Conservation (phyloP, 2,888 invertebrate species). For the Alentia gelatinosa region DNA sequence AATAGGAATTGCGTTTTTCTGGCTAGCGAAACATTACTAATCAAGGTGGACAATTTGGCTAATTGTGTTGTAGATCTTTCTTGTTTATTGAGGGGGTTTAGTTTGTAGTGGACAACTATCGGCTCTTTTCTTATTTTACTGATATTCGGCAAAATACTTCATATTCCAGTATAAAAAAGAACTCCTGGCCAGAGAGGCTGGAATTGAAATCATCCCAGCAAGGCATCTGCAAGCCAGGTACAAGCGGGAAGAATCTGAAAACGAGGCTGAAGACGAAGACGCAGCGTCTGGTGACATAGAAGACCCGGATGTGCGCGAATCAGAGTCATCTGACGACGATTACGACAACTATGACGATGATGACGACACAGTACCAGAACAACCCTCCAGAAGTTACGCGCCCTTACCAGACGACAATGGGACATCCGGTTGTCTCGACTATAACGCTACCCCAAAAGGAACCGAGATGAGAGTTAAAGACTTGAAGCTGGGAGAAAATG, state of each 20-base stretch:
- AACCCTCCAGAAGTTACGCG: background rate
- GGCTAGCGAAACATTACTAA: background rate
- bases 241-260: constrained; percentile 53
- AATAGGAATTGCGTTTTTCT: background rate
- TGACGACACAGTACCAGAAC: background rate
- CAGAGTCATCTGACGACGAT: constrained; percentile 60
- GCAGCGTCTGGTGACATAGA: background rate
- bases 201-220: constrained; percentile 78
- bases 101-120: too few relatives aligned
- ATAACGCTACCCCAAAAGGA: constrained; percentile 68
- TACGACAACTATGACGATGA: constrained; percentile 56
- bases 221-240: constrained; percentile 62
- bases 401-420: background rate
- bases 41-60: too few relatives aligned
- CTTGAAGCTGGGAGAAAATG: constrained; percentile 87
- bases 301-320: constrained; percentile 42
- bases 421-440: background rate
- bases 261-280: constrained; percentile 23
- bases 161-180: constrained; percentile 70
- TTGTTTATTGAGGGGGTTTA: too few relatives aligned
- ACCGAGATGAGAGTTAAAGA: constrained; percentile 82
- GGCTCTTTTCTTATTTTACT: background rate
- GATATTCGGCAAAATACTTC: background rate
- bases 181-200: constrained; percentile 76
- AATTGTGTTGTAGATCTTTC: too few relatives aligned